phyloP scores from a whole-genome alignment of 2,113 vertebrate species.

The Heloderma charlesbogerti region DNA sequence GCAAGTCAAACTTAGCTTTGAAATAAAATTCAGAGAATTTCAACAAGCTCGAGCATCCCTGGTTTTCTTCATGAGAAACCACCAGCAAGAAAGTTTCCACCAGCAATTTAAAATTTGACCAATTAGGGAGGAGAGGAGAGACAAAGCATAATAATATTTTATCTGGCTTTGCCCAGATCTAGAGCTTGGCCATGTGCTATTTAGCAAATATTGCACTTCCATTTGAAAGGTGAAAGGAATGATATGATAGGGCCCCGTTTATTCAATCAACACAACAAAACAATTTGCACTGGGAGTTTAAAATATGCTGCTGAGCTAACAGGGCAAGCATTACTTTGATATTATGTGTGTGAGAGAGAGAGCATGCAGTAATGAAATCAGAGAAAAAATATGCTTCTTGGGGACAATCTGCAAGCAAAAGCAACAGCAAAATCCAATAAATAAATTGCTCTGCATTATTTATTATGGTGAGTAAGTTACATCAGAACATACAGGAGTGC shows the following conservation, averaged over 20 bases:
- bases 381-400: background rate
- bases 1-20: too few relatives aligned
- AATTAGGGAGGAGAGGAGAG: background rate
- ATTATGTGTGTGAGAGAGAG: too few relatives aligned
- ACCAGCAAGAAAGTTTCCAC: background rate
- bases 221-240: background rate
- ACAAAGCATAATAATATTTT: background rate
- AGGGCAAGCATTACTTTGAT: background rate
- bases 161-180: background rate
- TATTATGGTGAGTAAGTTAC: background rate
- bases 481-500: constrained; percentile 17
- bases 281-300: background rate
- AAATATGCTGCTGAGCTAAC: background rate
- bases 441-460: constrained; percentile 19
- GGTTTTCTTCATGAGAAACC: background rate
- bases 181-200: background rate
- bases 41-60: too few relatives aligned
- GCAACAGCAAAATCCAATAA: background rate
- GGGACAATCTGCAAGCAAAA: background rate
- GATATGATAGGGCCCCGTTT: background rate
- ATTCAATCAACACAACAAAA: constrained; percentile 15
- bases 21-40: too few relatives aligned
- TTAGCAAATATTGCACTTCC: constrained; percentile 9
- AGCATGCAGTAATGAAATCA: background rate
- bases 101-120: background rate